phyloP scores from a whole-genome alignment of 1,140 invertebrate genomes.

The Caenorhabditis brenneri region DNA sequence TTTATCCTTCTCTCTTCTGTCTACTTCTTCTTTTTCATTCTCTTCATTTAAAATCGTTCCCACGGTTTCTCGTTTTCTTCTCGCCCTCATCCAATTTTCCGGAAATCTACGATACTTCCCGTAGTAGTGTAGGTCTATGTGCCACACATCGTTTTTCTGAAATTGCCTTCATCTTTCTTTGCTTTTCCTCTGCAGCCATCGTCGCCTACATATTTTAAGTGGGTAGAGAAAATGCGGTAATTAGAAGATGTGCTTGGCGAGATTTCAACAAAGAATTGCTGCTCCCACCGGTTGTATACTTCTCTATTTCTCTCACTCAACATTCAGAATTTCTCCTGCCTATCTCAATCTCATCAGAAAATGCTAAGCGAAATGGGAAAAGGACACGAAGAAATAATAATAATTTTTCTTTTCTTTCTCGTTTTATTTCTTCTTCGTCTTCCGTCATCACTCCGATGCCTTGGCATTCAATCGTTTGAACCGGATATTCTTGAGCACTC shows the following conservation, averaged over 20 bases:
- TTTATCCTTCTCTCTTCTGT: constrained; percentile 35
- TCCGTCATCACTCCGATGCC: neutral
- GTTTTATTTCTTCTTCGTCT: neutral
- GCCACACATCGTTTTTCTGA: neutral
- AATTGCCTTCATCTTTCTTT: constrained; percentile 9
- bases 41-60: neutral
- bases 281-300: neutral
- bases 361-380: neutral
- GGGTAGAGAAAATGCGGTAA: neutral
- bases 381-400: neutral
- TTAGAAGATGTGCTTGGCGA: neutral
- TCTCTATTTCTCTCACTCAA: neutral
- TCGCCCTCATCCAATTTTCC: constrained; percentile 8
- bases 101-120: constrained; percentile 13
- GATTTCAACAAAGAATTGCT: neutral
- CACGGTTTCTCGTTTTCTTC: constrained; percentile 32
- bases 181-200: neutral
- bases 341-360: constrained; percentile 2
- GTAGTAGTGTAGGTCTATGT: neutral
- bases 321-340: neutral
- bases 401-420: neutral
- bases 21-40: neutral
- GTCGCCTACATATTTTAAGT: neutral
- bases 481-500: constrained; percentile 29
- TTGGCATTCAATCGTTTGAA: constrained; percentile 19